These are phyloP conservation scores for Ectropis grisescens DNA, from an alignment of 1,140 invertebrate genomes.

Conservation along the genomic window DNA sequence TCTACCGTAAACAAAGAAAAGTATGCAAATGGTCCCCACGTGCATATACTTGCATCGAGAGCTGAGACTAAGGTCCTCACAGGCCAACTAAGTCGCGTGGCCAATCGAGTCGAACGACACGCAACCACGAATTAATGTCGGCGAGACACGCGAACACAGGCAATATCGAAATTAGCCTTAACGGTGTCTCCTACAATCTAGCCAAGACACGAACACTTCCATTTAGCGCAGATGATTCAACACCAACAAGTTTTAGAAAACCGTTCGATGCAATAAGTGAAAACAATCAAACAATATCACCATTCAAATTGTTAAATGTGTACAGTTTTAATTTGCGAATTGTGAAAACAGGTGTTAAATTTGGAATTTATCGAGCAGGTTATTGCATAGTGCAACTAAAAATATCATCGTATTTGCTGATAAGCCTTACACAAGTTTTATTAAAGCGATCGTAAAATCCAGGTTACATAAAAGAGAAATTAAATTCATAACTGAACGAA, in stretches of 20 bases:
- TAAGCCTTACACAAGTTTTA: constrained; percentile 22
- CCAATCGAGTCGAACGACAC: constrained; percentile 43
- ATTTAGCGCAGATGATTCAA: too few species aligned
- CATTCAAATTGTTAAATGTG: too few species aligned
- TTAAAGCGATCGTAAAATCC: constrained; percentile 20
- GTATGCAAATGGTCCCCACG: background rate
- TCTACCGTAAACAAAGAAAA: background rate
- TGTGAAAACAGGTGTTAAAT: too few species aligned
- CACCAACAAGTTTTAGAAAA: too few species aligned
- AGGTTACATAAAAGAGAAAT: constrained; percentile 20
- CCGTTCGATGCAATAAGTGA: constrained; percentile 1
- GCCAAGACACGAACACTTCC: background rate
- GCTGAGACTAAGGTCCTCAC: too few species aligned
- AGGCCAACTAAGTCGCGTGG: background rate
- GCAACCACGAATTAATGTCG: constrained; percentile 34
- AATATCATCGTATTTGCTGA: constrained; percentile 29
- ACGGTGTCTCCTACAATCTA: constrained; percentile 6
- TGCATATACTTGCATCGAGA: background rate
- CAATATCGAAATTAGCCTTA: constrained; percentile 18
- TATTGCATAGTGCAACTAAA: constrained; percentile 8
- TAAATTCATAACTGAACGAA: constrained; percentile 2
- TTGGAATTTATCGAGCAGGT: too few species aligned
- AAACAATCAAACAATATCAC: background rate
- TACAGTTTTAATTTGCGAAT: too few species aligned
- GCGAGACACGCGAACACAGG: constrained; percentile 26